These are phyloP conservation scores for Aradophagus sp. DNA, from an alignment of 1,140 invertebrate genomes.

Conservation along the genomic window DNA sequence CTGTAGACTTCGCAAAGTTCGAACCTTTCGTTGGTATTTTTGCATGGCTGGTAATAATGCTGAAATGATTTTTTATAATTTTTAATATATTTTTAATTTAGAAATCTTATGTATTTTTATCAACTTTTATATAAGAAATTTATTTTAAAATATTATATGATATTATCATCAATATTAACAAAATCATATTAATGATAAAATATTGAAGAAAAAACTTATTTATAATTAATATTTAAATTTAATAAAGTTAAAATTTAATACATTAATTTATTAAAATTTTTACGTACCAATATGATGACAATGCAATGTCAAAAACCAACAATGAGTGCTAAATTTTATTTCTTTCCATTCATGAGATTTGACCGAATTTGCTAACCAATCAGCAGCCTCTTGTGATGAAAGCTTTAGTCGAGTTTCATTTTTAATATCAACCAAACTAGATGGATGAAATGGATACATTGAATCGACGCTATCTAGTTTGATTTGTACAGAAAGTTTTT, in stretches of 20 bases:
- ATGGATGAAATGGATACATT: conserved; percentile 90
- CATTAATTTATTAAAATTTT: no score
- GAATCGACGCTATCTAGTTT: conserved; percentile 89
- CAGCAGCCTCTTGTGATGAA: conserved; percentile 84
- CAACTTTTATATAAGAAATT: no score
- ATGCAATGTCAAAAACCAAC: conserved; percentile 96
- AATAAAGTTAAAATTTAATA: not conserved
- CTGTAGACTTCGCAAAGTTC: conserved; percentile 91
- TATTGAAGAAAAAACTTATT: no score
- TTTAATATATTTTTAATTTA: no score
- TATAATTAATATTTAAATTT: conserved; percentile 1
- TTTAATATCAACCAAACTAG: conserved; percentile 83
- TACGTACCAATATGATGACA: conserved; percentile 89
- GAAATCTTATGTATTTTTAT: no score
- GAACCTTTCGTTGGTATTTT: conserved; percentile 87
- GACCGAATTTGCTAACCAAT: conserved; percentile 82
- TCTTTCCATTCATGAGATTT: conserved; percentile 80
- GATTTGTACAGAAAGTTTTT: conserved; percentile 89
- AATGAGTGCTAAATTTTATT: conserved; percentile 94
- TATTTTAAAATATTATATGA: no score
- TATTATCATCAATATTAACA: no score
- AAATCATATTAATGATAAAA: no score
- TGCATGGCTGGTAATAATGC: conserved; percentile 90
- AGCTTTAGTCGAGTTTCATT: conserved; percentile 91
- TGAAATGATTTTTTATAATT: conserved; percentile 12